phyloP scores from a whole-genome alignment of 2,113 vertebrate species.

The Jacana jacana region DNA sequence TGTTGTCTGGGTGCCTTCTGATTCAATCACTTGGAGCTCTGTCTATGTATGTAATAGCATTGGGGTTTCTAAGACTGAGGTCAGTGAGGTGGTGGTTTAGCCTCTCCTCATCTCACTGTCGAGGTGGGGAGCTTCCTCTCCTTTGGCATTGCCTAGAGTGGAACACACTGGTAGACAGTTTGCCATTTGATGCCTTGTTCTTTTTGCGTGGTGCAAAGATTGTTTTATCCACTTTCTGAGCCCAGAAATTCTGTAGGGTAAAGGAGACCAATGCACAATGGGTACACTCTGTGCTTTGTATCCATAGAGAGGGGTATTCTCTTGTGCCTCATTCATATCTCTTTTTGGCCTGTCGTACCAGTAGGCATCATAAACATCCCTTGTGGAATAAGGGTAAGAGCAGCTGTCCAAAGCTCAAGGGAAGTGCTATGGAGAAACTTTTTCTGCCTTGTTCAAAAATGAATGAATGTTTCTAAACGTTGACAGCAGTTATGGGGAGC shows the following conservation, averaged over 20 bases:
- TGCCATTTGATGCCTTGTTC: background rate
- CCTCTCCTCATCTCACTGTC: background rate
- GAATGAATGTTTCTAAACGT: background rate
- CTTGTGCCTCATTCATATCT: background rate
- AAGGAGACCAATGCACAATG: background rate
- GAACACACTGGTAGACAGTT: background rate
- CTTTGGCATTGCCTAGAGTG: background rate
- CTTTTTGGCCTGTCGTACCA: background rate
- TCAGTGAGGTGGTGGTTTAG: background rate
- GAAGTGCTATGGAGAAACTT: background rate
- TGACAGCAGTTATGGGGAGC: background rate
- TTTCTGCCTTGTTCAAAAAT: background rate
- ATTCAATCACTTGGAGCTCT: background rate
- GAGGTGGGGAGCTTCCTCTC: background rate
- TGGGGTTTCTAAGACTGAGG: background rate
- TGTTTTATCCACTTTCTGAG: background rate
- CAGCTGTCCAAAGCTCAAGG: background rate
- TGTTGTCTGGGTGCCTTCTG: background rate
- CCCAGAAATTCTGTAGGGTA: background rate
- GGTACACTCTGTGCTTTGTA: background rate
- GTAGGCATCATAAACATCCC: background rate
- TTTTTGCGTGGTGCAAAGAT: rapidly evolving
- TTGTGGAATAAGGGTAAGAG: background rate
- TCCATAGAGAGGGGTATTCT: background rate
- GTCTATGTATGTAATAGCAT: background rate